Evolutionary conservation across 2,888 invertebrate genomes (phyloP).

Genomic region (Hyalella azteca): DNA sequence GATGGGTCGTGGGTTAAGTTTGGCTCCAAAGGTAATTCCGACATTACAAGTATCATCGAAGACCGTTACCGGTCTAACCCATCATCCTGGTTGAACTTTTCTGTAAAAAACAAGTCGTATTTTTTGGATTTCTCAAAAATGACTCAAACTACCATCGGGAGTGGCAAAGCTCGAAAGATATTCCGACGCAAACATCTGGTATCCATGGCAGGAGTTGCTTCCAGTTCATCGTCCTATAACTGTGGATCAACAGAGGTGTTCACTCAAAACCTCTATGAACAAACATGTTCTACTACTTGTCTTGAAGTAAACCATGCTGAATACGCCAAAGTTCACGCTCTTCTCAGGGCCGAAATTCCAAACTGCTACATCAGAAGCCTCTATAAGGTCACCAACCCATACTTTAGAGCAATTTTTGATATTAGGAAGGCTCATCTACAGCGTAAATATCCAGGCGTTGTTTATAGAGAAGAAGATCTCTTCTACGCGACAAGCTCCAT

Average conservation of each 20-base stretch:
- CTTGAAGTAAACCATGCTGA: neutral
- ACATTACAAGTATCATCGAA: neutral
- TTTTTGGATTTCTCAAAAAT: slow-evolving; percentile 41
- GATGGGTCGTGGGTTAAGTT: slow-evolving; percentile 16
- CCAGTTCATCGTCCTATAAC: neutral
- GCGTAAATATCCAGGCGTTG: neutral
- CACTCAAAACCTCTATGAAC: neutral
- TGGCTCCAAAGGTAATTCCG: neutral
- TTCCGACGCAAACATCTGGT: slow-evolving; percentile 36
- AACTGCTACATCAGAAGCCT: neutral
- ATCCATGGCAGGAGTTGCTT: slow-evolving; percentile 1
- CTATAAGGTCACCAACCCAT: neutral
- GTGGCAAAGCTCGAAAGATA: slow-evolving; percentile 38
- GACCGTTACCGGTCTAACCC: neutral
- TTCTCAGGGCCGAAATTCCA: neutral
- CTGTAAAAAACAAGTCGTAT: neutral
- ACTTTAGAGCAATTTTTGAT: neutral
- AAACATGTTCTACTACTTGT: neutral
- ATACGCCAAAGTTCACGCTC: neutral
- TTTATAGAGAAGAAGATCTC: neutral
- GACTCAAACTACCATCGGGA: slow-evolving; percentile 43
- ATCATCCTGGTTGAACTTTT: neutral
- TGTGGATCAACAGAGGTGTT: neutral
- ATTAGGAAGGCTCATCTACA: neutral
- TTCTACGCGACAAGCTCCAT: neutral